These are phyloP conservation scores for Troglohyphantes excavatus DNA, from an alignment of 2,888 invertebrate genomes.

Conservation along the genomic window DNA sequence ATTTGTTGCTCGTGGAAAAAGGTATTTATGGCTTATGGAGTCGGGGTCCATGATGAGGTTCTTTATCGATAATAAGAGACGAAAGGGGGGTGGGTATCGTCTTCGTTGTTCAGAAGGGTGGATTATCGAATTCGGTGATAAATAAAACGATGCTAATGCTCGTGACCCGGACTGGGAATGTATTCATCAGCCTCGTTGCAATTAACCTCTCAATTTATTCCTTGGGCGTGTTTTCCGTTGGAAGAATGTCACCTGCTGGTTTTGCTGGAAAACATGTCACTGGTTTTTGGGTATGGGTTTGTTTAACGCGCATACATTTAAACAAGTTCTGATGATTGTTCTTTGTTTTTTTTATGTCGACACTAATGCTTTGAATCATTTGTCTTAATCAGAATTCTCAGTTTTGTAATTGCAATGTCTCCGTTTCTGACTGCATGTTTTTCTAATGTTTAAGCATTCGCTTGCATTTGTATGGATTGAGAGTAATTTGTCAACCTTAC, in stretches of 20 bases:
- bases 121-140: background rate
- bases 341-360: background rate
- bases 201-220: slow-evolving; percentile 6
- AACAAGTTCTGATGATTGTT: background rate
- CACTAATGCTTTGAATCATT: background rate
- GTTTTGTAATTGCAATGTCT: too few species aligned
- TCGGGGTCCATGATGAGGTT: slow-evolving; percentile 8
- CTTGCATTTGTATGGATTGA: too few species aligned
- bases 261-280: background rate
- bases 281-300: background rate
- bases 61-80: slow-evolving; percentile 31
- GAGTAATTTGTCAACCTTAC: too few species aligned
- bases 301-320: slow-evolving; percentile 1
- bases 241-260: background rate
- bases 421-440: too few species aligned
- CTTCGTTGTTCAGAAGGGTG: background rate
- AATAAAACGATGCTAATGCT: slow-evolving; percentile 5
- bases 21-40: slow-evolving; percentile 42
- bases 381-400: background rate
- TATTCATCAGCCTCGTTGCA: background rate
- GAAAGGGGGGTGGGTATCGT: background rate
- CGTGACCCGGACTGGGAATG: background rate
- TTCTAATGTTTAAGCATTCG: too few species aligned
- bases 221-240: slow-evolving; percentile 3
- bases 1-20: slow-evolving; percentile 32